Conservation (phyloP, 2,797 vertebrate genomes). For the Ficedula albicollis region DNA sequence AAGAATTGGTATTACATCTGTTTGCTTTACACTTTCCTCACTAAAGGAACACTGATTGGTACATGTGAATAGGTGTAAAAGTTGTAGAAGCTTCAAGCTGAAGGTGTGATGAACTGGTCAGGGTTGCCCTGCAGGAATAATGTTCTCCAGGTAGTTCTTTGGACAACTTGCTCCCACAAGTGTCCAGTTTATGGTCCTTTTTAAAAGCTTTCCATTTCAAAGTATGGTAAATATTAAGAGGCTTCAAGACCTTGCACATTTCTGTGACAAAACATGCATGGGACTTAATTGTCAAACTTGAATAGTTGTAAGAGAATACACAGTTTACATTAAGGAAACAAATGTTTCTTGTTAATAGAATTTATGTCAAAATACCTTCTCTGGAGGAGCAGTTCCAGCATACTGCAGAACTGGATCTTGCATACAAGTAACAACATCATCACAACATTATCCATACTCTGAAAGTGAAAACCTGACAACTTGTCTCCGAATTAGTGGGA, state of each 20-base stretch:
- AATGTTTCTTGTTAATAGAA: background rate
- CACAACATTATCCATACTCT: background rate
- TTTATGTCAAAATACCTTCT: background rate
- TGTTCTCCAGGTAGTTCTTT: background rate
- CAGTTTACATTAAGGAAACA: background rate
- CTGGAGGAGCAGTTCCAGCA: background rate
- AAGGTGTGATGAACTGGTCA: background rate
- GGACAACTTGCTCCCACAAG: background rate
- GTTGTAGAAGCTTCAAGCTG: background rate
- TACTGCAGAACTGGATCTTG: background rate
- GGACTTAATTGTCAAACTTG: background rate
- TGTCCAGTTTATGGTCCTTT: background rate
- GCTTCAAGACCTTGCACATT: background rate
- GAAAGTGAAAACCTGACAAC: background rate
- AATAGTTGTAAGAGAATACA: background rate
- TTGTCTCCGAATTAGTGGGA: background rate
- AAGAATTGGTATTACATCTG: constrained; percentile 45
- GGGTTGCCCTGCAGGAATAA: background rate
- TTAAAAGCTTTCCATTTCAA: background rate
- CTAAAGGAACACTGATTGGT: background rate
- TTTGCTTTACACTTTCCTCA: background rate
- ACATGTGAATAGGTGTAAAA: background rate
- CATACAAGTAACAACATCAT: background rate
- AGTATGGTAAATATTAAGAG: background rate
- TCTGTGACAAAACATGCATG: background rate